Evolutionary conservation across 2,888 invertebrate genomes (phyloP), one percentile per base, ranked within the genome.

Genomic region (Phengaris arion): DNA sequence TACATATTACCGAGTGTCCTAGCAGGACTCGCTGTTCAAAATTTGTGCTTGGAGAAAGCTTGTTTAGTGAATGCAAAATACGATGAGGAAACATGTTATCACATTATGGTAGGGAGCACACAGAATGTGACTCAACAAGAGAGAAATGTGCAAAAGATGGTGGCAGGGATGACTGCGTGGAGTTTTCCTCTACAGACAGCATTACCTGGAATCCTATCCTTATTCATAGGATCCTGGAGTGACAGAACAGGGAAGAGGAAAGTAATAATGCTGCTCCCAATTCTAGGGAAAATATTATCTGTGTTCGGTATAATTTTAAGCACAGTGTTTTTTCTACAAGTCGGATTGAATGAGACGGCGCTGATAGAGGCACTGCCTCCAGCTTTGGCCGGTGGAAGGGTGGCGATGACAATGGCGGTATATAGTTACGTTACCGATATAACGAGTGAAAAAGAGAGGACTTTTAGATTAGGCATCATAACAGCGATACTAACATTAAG

Each of bases 1-100:
- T 96, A 96, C 82, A 90, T 96, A 72, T 87, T 96, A 83, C 96
- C 96, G 72, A 95, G 95, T 86, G 95, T 95, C 2, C 87, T 95
- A 15, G 96, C 97, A 0, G 95, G 96, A 52, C 86, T 95, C 68
- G 95, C 95, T 8, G 90, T 95, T 52, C 90, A 92, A 79, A 94
- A 94, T 82, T 83, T 95, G 79, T 94, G 94, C 81, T 89, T 94
- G 82, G 95, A 95, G 81, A 95, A 95, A 86, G 90, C 94, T 82
- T 95, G 94, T 85, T 88, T 94, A 78, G 94, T 94, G 70, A 94
- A 95, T 81, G 85, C 94, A 76, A 87, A 90, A 59, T 94, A 94
- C 85, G 93, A 94, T 83, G 90, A 92, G 78, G 85, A 85, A n/a
- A 92, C 95, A 45, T 95, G 95, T 85, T 86, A 86, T 52, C 91